Evolutionary conservation across 2,797 vertebrate species (phyloP).

Genomic region (Lagocephalus sceleratus): DNA sequence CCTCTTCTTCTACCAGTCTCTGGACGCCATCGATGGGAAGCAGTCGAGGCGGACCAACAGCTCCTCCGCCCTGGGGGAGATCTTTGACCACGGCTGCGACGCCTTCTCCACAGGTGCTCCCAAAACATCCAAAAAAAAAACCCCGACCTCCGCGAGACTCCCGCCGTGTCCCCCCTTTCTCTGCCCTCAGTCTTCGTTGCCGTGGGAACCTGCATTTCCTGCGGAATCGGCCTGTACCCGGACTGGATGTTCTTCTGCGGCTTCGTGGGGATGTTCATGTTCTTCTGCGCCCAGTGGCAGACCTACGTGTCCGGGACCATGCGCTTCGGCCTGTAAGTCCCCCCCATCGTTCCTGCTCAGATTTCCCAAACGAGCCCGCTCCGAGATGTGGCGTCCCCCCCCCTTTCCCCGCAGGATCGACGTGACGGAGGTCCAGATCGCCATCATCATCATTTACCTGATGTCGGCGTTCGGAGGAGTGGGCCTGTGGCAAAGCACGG

Average conservation of each 20-base stretch:
- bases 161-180: not conserved
- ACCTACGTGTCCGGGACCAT: constrained; percentile 95
- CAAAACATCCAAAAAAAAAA: too few species aligned
- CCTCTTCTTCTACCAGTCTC: constrained; percentile 94
- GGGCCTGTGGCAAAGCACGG: constrained; percentile 85
- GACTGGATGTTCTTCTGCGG: constrained; percentile 95
- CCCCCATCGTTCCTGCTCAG: too few species aligned
- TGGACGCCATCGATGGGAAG: constrained; percentile 98
- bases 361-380: not conserved
- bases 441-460: constrained; percentile 85
- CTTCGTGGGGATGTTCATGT: constrained; percentile 95
- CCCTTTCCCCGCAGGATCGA: constrained; percentile 88
- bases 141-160: too few species aligned
- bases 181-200: constrained; percentile 86
- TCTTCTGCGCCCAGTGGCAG: constrained; percentile 99
- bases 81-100: constrained; percentile 98
- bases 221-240: constrained; percentile 83
- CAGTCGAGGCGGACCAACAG: constrained; percentile 95
- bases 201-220: constrained; percentile 86
- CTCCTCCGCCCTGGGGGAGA: constrained; percentile 92
- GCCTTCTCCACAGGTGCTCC: constrained; percentile 93
- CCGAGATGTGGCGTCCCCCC: not conserved
- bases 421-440: constrained; percentile 93
- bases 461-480: constrained; percentile 86
- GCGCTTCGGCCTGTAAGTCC: constrained; percentile 91